phyloP scores from a whole-genome alignment of 2,113 vertebrate genomes.

The Scomber japonicus region DNA sequence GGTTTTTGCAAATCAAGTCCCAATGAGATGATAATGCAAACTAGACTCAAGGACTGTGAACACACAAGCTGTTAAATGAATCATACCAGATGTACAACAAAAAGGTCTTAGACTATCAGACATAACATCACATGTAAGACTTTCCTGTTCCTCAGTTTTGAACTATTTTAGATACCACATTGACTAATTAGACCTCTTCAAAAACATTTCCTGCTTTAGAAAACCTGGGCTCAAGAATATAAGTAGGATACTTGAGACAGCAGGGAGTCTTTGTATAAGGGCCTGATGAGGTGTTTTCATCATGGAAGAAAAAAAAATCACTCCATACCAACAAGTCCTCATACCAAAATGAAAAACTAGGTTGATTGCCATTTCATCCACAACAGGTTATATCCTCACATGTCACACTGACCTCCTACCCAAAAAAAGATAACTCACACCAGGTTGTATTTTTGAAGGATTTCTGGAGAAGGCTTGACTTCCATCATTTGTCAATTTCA shows the following conservation, averaged over 20 bases:
- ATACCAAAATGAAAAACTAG: not conserved
- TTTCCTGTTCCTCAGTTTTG: not conserved
- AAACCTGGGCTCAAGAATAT: not conserved
- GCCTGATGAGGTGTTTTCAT: constrained; percentile 22
- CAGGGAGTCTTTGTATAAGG: constrained; percentile 3
- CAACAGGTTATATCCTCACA: no score
- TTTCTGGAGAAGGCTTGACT: no score
- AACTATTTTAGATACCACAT: not conserved
- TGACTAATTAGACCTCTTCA: constrained; percentile 21
- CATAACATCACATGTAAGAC: constrained; percentile 19
- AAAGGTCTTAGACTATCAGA: constrained; percentile 16
- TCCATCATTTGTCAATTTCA: no score
- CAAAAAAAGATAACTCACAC: no score
- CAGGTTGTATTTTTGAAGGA: no score
- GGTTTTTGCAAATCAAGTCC: constrained; percentile 67
- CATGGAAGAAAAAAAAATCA: not conserved
- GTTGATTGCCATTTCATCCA: no score
- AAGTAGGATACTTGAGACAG: not conserved
- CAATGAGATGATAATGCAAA: constrained; percentile 65
- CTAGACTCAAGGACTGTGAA: constrained; percentile 58
- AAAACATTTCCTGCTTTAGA: constrained; percentile 24
- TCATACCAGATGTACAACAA: constrained; percentile 41
- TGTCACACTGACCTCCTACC: no score
- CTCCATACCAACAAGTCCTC: not conserved
- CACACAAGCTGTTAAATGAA: constrained; percentile 59